Conservation (phyloP, 1,140 invertebrate genomes). For the Antheraea mylitta region DNA sequence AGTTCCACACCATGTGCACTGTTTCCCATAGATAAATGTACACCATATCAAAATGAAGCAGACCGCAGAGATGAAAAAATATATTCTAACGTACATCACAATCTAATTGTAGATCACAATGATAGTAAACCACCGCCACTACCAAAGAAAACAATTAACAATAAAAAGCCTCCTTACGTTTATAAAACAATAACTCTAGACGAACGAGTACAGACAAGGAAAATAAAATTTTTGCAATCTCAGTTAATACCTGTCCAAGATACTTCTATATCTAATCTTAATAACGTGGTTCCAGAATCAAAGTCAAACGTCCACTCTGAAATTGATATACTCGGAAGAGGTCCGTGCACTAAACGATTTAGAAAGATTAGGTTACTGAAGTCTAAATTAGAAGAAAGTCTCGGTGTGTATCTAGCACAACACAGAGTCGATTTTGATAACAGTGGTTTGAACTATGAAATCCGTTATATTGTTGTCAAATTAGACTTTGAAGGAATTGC, state of each 20-base stretch:
- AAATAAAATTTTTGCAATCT: slow-evolving; percentile 72
- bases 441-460: slow-evolving; percentile 79
- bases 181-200: slow-evolving; percentile 76
- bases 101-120: slow-evolving; percentile 47
- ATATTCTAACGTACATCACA: slow-evolving; percentile 41
- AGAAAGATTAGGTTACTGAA: slow-evolving; percentile 80
- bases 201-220: slow-evolving; percentile 75
- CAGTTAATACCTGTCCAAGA: slow-evolving; percentile 64
- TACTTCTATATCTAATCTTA: slow-evolving; percentile 49
- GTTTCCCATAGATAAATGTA: slow-evolving; percentile 61
- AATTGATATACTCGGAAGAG: slow-evolving; percentile 66
- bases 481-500: slow-evolving; percentile 90
- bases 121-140: slow-evolving; percentile 69
- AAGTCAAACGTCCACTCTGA: slow-evolving; percentile 36
- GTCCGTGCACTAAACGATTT: slow-evolving; percentile 77
- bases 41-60: slow-evolving; percentile 49
- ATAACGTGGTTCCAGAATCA: slow-evolving; percentile 22
- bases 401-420: slow-evolving; percentile 85
- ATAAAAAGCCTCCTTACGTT: slow-evolving; percentile 69
- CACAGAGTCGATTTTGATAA: slow-evolving; percentile 79
- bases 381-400: slow-evolving; percentile 82
- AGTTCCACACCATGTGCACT: slow-evolving; percentile 71
- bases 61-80: slow-evolving; percentile 45
- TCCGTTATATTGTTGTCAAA: slow-evolving; percentile 90
- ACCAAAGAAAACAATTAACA: slow-evolving; percentile 68